phyloP scores from a whole-genome alignment of 2,888 invertebrate species.

The Tubiluchus corallicola region DNA sequence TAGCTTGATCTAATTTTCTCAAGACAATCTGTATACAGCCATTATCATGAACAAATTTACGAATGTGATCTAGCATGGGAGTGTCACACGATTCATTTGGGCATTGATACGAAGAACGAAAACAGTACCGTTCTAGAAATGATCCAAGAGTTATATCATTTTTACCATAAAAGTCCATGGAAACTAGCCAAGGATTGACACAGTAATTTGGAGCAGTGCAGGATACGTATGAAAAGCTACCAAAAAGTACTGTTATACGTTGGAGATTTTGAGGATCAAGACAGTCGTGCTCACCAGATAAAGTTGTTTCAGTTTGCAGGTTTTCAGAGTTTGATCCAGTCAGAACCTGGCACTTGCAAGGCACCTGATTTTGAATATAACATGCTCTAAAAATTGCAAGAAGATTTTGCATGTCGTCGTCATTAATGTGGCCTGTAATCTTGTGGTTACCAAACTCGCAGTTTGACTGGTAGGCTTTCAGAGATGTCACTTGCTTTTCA shows the following conservation, averaged over 20 bases:
- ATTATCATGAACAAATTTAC: conserved; percentile 73
- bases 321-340: no score
- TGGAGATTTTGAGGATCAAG: conserved; percentile 38
- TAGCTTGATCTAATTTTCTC: conserved; percentile 33
- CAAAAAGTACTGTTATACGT: conserved; percentile 66
- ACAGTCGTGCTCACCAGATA: conserved; percentile 23
- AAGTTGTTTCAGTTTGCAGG: no score
- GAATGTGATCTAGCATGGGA: conserved; percentile 66
- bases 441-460: no score
- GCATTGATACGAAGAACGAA: conserved; percentile 63
- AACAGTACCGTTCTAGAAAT: conserved; percentile 80
- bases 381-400: no score
- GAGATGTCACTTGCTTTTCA: no score
- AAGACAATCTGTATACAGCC: conserved; percentile 62
- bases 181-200: conserved; percentile 71
- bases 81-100: conserved; percentile 55
- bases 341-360: no score
- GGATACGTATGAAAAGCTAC: conserved; percentile 57
- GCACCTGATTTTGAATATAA: no score
- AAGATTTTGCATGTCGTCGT: no score
- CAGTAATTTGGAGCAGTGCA: conserved; percentile 68
- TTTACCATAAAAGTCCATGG: conserved; percentile 84
- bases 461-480: no score
- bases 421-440: no score
- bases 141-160: conserved; percentile 88